Evolutionary conservation across 2,888 invertebrate genomes (phyloP).

Genomic region (Adelognathus sp.): DNA sequence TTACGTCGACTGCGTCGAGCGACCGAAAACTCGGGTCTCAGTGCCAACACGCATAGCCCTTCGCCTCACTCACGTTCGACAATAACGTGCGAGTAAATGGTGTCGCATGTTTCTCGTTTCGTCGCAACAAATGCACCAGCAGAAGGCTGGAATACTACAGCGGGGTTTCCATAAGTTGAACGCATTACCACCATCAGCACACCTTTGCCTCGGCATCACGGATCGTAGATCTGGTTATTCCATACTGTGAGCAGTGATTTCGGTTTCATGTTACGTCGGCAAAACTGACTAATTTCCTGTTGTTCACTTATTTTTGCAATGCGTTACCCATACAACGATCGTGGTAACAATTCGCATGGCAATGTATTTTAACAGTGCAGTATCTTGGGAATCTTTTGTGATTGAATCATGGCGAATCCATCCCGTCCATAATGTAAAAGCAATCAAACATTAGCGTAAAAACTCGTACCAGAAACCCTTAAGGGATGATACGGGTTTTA

Average conservation of each 20-base stretch:
- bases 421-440: too few species aligned
- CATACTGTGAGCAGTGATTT: not conserved
- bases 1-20: not conserved
- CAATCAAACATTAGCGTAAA: too few species aligned
- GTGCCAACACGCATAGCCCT: not conserved
- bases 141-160: not conserved
- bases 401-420: too few species aligned
- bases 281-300: not conserved
- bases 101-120: not conserved
- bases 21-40: not conserved
- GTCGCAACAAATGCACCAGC: not conserved
- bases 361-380: not conserved
- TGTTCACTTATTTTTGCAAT: not conserved
- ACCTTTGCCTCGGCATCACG: not conserved
- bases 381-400: too few species aligned
- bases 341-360: too few species aligned
- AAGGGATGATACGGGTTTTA: too few species aligned
- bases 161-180: not conserved
- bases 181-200: not conserved
- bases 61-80: not conserved
- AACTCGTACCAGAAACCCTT: not conserved
- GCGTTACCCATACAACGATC: too few species aligned
- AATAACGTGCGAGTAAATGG: constrained; percentile 5
- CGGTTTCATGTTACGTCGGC: not conserved
- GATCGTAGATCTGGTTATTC: not conserved